Evolutionary conservation across 1,140 invertebrate genomes (phyloP).

Genomic region (Megalopta genalis): DNA sequence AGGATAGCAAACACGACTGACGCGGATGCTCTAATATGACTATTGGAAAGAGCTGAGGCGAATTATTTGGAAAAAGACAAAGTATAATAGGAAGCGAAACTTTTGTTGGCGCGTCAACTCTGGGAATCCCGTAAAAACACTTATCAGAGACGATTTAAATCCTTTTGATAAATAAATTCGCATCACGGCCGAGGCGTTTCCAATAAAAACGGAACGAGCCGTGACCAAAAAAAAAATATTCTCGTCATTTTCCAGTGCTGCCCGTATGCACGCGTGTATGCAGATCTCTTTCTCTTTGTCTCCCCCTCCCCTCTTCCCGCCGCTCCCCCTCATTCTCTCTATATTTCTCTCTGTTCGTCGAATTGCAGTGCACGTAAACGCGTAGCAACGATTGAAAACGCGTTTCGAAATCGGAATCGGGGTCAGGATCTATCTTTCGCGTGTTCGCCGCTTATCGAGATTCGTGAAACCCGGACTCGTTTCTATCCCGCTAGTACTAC

Average conservation of each 20-base stretch:
- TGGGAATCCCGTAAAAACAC: neutral
- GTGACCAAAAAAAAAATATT: constrained; percentile 27
- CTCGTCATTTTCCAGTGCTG: neutral
- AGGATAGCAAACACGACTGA: neutral
- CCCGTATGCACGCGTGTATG: neutral
- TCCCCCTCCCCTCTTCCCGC: neutral
- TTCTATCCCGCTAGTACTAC: neutral
- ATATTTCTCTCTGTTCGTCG: neutral
- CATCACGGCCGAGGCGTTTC: constrained; percentile 15
- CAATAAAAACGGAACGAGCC: constrained; percentile 17
- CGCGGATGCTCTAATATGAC: neutral
- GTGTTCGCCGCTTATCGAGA: neutral
- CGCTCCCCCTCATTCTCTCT: neutral
- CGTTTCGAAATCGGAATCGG: constrained; percentile 20
- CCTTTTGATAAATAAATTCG: constrained; percentile 23
- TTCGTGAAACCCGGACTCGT: neutral
- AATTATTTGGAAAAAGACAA: neutral
- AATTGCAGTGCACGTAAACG: constrained; percentile 6
- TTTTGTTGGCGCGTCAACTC: neutral
- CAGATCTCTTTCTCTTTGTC: neutral
- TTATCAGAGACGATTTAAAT: neutral
- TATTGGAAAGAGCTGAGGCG: neutral
- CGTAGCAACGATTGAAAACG: constrained; percentile 18
- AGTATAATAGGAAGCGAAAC: neutral
- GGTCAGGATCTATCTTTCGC: neutral